A percentile compares a stretch with the other conserved stretches of the same genome.
Conservation (phyloP, 2,888 invertebrate species). For the Polydrusus cervinus region DNA sequence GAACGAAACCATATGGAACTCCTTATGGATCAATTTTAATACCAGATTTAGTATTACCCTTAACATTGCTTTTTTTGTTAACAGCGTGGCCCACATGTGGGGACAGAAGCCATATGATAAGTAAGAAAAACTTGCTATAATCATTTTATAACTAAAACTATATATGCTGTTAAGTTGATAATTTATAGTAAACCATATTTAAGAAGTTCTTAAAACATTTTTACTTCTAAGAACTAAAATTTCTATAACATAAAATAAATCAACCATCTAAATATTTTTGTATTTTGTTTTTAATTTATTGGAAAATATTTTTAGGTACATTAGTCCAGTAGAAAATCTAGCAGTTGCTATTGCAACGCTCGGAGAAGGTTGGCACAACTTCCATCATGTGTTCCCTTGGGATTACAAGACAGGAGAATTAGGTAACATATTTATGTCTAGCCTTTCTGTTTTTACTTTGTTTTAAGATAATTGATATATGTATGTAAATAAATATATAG, state of each 20-base stretch:
- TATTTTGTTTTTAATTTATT: too few relatives aligned
- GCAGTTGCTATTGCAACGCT: constrained; percentile 83
- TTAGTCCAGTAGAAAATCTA: constrained; percentile 82
- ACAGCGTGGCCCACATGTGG: constrained; percentile 95
- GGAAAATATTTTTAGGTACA: constrained; percentile 73
- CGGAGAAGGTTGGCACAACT: constrained; percentile 91
- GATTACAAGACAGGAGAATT: constrained; percentile 75
- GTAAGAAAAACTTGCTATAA: constrained; percentile 71
- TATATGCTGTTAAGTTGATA: too few relatives aligned
- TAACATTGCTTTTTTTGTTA: constrained; percentile 95
- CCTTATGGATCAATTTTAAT: constrained; percentile 90
- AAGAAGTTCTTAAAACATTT: too few relatives aligned
- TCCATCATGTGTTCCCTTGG: constrained; percentile 83
- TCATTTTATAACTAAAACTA: too few relatives aligned
- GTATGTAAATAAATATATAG: too few relatives aligned
- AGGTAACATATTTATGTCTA: constrained; percentile 49
- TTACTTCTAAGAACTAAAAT: too few relatives aligned
- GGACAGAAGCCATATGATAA: constrained; percentile 94
- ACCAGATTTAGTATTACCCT: constrained; percentile 87
- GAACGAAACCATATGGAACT: constrained; percentile 84
- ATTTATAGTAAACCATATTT: neutral
- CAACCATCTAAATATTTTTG: too few relatives aligned
- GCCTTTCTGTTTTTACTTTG: too few relatives aligned
- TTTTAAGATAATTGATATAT: neutral
- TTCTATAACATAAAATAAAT: too few relatives aligned